These are phyloP conservation scores for Pachypeltis micranthus DNA, from an alignment of 1,140 invertebrate species.

Conservation along the genomic window DNA sequence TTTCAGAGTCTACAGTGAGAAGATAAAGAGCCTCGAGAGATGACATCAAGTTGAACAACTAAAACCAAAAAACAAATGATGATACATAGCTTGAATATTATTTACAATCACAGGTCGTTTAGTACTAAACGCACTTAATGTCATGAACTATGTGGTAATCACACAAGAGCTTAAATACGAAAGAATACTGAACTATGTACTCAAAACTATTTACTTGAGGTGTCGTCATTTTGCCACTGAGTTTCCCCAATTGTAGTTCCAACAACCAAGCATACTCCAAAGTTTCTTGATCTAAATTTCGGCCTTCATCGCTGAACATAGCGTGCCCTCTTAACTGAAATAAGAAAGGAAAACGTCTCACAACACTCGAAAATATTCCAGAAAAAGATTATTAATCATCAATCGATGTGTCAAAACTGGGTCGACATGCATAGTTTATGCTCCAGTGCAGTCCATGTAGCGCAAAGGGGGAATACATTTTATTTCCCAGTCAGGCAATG, in stretches of 20 bases:
- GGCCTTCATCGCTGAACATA: conserved; percentile 88
- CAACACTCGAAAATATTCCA: too few species aligned
- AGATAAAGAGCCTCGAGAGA: conserved; percentile 81
- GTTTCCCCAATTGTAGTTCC: conserved; percentile 68
- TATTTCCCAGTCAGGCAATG: too few species aligned
- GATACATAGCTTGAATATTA: neutral
- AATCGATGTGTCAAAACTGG: too few species aligned
- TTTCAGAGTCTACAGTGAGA: conserved; percentile 77
- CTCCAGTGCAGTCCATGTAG: too few species aligned
- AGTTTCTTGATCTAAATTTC: conserved; percentile 82
- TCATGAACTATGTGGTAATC: too few species aligned
- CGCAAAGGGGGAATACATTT: too few species aligned
- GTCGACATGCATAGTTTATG: too few species aligned
- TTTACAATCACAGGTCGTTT: neutral
- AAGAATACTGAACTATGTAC: too few species aligned
- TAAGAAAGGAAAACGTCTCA: conserved; percentile 18
- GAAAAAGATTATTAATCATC: conserved; percentile 3
- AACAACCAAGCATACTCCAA: conserved; percentile 93
- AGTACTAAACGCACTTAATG: neutral
- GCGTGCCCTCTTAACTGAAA: conserved; percentile 77
- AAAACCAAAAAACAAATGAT: conserved; percentile 22
- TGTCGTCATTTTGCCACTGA: conserved; percentile 64
- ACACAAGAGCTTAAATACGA: too few species aligned
- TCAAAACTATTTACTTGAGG: conserved; percentile 42
- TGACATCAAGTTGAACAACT: conserved; percentile 72